Conservation (phyloP, 2,797 vertebrate species). For the Pteropus rufus region DNA sequence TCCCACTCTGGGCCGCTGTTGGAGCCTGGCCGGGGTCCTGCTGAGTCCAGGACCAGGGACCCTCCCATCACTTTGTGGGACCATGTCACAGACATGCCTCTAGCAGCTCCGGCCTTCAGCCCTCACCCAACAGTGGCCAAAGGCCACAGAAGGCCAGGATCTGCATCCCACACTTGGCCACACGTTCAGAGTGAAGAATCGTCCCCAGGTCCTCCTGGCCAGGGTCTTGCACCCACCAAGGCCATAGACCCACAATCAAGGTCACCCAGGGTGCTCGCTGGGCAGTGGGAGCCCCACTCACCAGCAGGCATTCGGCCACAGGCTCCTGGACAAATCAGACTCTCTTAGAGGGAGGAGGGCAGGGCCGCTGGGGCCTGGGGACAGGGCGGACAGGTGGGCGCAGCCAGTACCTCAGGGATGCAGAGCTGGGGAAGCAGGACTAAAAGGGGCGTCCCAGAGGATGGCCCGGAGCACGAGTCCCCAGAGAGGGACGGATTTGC, state of each 20-base stretch:
- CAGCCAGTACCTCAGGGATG: neutral
- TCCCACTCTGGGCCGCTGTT: too few species aligned
- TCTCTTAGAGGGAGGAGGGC: too few species aligned
- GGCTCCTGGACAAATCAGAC: neutral
- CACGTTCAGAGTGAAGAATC: neutral
- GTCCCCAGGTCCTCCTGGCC: neutral
- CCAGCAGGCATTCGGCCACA: neutral
- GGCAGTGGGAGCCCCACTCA: neutral
- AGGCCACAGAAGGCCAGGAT: neutral
- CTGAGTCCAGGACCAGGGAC: too few species aligned
- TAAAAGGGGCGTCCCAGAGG: neutral
- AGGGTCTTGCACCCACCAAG: too few species aligned
- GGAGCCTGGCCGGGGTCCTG: too few species aligned
- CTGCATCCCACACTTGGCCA: neutral
- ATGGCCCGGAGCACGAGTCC: too few species aligned
- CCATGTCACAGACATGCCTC: neutral
- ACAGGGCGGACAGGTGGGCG: neutral
- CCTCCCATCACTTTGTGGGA: too few species aligned
- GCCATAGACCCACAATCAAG: too few species aligned
- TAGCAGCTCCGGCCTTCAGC: neutral
- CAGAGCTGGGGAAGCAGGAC: neutral
- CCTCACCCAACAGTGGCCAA: neutral
- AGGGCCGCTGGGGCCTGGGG: too few species aligned
- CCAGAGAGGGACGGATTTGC: neutral
- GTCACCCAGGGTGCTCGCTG: neutral